Evolutionary conservation across 2,888 invertebrate genomes (phyloP).

Genomic region (Spodoptera littoralis): DNA sequence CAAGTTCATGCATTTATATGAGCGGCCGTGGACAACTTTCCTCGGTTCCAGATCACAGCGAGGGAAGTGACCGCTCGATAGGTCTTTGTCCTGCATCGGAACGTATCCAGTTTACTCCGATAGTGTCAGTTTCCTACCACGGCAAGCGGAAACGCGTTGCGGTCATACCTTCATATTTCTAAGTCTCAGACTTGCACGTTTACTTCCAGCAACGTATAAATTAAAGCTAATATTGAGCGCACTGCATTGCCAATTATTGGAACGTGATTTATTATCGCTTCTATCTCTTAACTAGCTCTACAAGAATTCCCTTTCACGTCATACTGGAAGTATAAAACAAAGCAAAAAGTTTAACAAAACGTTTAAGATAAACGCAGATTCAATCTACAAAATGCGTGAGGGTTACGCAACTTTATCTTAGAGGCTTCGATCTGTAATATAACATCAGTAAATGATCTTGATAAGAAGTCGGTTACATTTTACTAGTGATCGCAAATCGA

Average conservation of each 20-base stretch:
- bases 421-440: slow-evolving; percentile 19
- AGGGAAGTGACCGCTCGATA: slow-evolving; percentile 82
- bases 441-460: slow-evolving; percentile 17
- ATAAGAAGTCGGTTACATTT: slow-evolving; percentile 9
- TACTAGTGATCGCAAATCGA: slow-evolving; percentile 21
- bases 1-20: slow-evolving; percentile 87
- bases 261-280: slow-evolving; percentile 6
- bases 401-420: slow-evolving; percentile 8
- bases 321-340: slow-evolving; percentile 15
- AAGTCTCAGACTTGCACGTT: slow-evolving; percentile 7
- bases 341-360: slow-evolving; percentile 10
- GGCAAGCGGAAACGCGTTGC: slow-evolving; percentile 65
- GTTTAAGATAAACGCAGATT: slow-evolving; percentile 14
- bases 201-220: slow-evolving; percentile 10
- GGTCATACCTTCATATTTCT: slow-evolving; percentile 42
- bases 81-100: slow-evolving; percentile 86
- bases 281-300: neutral
- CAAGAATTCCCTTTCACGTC: slow-evolving; percentile 18
- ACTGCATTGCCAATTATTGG: slow-evolving; percentile 1
- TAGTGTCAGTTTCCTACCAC: slow-evolving; percentile 67
- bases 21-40: slow-evolving; percentile 81
- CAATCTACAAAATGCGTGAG: slow-evolving; percentile 14
- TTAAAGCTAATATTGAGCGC: slow-evolving; percentile 22
- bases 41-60: slow-evolving; percentile 77
- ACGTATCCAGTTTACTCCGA: slow-evolving; percentile 77